Evolutionary conservation across 2,888 invertebrate genomes (phyloP).

Genomic region (Patella depressa): DNA sequence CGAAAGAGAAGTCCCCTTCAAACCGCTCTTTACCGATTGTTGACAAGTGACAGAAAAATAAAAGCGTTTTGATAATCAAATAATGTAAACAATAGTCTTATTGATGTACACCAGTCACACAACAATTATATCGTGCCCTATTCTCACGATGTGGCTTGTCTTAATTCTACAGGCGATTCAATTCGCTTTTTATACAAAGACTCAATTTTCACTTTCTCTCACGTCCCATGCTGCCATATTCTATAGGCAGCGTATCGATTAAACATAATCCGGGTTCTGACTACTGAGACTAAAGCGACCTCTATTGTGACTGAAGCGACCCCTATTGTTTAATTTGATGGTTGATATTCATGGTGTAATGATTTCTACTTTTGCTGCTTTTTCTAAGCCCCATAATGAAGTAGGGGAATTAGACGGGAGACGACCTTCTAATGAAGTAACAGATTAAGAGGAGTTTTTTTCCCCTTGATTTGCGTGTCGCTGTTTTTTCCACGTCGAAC

Average conservation of each 20-base stretch:
- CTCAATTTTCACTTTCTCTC: conserved; percentile 1
- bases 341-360: conserved; percentile 5
- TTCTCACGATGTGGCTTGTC: conserved; percentile 6
- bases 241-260: conserved; percentile 8
- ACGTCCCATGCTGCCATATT: background rate
- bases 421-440: too few species aligned
- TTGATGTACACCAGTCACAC: background rate
- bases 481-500: too few species aligned
- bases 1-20: conserved; percentile 1
- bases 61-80: conserved; percentile 12
- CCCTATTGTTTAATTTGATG: conserved; percentile 11
- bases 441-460: too few species aligned
- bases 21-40: background rate
- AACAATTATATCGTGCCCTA: background rate
- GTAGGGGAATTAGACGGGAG: too few species aligned
- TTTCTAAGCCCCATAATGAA: too few species aligned
- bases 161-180: conserved; percentile 4
- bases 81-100: background rate
- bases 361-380: too few species aligned
- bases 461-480: too few species aligned
- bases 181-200: conserved; percentile 10
- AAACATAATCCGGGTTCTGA: conserved; percentile 5
- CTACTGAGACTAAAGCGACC: conserved; percentile 4
- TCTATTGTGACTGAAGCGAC: conserved; percentile 2
- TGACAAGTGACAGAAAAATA: conserved; percentile 10